These are phyloP conservation scores for Temnothorax longispinosus DNA, from an alignment of 1,140 invertebrate genomes.

Conservation along the genomic window DNA sequence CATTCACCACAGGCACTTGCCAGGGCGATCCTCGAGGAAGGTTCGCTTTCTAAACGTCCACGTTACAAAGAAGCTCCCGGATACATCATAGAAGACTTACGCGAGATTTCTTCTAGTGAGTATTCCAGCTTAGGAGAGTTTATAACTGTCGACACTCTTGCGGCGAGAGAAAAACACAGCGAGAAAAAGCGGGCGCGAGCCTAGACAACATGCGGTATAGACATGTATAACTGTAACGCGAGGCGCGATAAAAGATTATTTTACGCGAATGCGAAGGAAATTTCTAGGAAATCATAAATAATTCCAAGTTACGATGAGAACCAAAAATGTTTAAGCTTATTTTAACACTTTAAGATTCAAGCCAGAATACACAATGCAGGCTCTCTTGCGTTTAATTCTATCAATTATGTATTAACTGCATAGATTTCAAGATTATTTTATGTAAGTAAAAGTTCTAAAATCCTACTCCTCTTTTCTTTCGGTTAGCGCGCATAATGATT, in stretches of 20 bases:
- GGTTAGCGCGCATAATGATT: not conserved
- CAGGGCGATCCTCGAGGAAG: not conserved
- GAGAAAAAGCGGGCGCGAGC: constrained; percentile 18
- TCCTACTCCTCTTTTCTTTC: not conserved
- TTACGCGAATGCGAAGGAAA: constrained; percentile 6
- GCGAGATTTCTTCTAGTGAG: constrained; percentile 30
- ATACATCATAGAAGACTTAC: not conserved
- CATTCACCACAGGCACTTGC: not conserved
- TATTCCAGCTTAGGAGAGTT: constrained; percentile 42
- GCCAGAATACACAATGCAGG: not conserved
- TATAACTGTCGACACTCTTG: constrained; percentile 57
- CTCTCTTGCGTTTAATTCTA: not conserved
- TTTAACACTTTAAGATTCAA: not conserved
- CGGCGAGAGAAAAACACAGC: constrained; percentile 24
- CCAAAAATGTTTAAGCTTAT: not conserved
- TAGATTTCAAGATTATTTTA: not conserved
- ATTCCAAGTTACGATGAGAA: not conserved
- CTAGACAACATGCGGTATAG: not conserved
- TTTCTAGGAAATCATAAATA: constrained; percentile 3
- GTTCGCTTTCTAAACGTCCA: not conserved
- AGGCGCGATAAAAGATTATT: not conserved
- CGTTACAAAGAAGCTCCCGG: constrained; percentile 19
- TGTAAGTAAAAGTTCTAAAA: not conserved
- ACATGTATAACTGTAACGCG: constrained; percentile 13
- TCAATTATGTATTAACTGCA: not conserved